Conservation (phyloP, 2,888 invertebrate species). For the Lasioglossum calceatum region DNA sequence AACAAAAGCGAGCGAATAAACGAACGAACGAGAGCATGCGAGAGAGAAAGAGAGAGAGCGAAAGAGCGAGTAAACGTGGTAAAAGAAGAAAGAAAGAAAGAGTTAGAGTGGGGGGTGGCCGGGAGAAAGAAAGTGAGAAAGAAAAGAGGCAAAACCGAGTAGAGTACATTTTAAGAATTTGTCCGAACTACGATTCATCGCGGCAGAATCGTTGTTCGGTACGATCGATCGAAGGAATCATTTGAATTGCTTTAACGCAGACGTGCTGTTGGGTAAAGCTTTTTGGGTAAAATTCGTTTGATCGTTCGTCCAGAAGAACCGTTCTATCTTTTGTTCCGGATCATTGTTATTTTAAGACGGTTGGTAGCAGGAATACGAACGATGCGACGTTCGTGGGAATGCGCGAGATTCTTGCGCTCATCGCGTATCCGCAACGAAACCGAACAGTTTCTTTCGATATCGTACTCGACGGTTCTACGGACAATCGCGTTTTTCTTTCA, state of each 20-base stretch:
- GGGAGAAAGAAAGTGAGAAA: neutral
- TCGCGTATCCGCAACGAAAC: neutral
- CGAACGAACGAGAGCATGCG: neutral
- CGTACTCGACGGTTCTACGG: neutral
- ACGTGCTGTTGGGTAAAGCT: neutral
- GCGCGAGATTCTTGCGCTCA: neutral
- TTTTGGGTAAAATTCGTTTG: constrained; percentile 16
- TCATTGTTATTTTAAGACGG: constrained; percentile 6
- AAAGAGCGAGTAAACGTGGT: neutral
- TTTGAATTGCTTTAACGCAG: constrained; percentile 26
- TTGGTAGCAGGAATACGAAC: neutral
- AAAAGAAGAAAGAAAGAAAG: neutral
- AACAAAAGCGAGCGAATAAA: neutral
- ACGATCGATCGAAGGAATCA: constrained; percentile 55
- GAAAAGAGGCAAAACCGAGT: constrained; percentile 46
- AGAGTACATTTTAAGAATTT: constrained; percentile 56
- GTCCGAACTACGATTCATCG: constrained; percentile 44
- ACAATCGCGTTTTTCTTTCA: neutral
- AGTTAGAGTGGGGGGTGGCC: neutral
- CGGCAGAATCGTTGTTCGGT: constrained; percentile 31
- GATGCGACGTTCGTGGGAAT: constrained; percentile 1
- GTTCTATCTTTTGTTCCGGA: neutral
- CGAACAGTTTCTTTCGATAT: constrained; percentile 12
- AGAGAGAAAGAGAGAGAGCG: constrained; percentile 45
- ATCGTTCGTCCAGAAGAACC: constrained; percentile 17